Evolutionary conservation across 2,888 invertebrate genomes (phyloP), one percentile per base, ranked within the genome.

Genomic region (Chloroclysta siterata): DNA sequence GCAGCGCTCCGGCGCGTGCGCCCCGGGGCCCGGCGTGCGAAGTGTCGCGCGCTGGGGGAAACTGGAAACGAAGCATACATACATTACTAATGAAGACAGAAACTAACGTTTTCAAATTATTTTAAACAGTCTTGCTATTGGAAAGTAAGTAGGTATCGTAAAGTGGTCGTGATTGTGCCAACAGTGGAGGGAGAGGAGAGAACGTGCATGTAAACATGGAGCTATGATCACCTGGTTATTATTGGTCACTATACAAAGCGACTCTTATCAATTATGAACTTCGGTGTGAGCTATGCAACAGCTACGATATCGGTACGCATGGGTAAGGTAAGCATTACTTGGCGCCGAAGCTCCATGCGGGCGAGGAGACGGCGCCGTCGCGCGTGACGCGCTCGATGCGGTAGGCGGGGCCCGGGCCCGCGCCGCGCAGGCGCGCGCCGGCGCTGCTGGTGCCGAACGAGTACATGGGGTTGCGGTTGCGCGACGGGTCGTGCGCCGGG

Each of bases 11-110:
- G 95, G 94, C 13, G 91, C 93, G 82, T 95, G 95, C 13, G 95
- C 94, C 5, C 95, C 95, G 0, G 95, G 95, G 0, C 95, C 95
- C 8, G 95, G 95, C 52, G 93, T 93, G 59, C 82, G 81, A 39
- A 77, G 64, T 8, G 73, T 68, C 4, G 70, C 54, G 14, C 89
- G 85, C 22, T 67, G 36, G 1, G 80, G 73, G 57, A 88, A 80
- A 59, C 88, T 87, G 69, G 56, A 60, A 73, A n/a, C 33, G 4
- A 36, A 3, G 36, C 0, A 28, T 11, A 39, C 53, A 14, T 29
- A 39, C 39, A 14, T n/a, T n/a, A n/a, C n/a, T n/a, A n/a, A n/a
- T n/a, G n/a, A n/a, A n/a, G n/a, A n/a, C n/a, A n/a, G n/a, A n/a
- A n/a, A n/a, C n/a, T n/a, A n/a, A n/a, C n/a, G n/a, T n/a, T n/a